phyloP scores from a whole-genome alignment of 2,888 invertebrate species.

The Cremastinae sp. region DNA sequence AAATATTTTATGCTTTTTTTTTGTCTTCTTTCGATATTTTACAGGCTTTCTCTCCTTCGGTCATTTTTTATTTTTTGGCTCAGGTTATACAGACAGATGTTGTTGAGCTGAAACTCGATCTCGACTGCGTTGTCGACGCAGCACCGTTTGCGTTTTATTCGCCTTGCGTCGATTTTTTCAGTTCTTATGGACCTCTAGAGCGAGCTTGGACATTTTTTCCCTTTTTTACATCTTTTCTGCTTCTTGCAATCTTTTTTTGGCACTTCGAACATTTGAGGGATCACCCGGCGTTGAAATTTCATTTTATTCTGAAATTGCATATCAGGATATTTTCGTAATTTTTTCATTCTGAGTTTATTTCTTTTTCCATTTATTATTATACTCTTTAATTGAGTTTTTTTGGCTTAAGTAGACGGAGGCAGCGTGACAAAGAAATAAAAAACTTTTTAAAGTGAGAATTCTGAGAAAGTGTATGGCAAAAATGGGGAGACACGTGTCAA shows the following conservation, averaged over 20 bases:
- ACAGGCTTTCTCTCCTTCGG: not conserved
- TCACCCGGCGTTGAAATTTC: slow-evolving; percentile 59
- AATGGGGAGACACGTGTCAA: too few species aligned
- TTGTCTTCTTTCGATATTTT: too few species aligned
- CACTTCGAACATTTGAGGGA: slow-evolving; percentile 58
- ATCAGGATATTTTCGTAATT: not conserved
- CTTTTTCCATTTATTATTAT: not conserved
- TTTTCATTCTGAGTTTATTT: not conserved
- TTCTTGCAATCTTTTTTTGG: slow-evolving; percentile 30
- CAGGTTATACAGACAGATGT: too few species aligned
- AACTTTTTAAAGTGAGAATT: too few species aligned
- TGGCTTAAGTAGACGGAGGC: not conserved
- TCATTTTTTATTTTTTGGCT: not conserved
- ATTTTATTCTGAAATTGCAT: slow-evolving; percentile 7
- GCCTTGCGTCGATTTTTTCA: too few species aligned
- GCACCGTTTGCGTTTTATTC: too few species aligned
- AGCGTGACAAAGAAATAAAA: not conserved
- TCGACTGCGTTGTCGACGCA: too few species aligned
- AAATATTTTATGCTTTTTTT: too few species aligned
- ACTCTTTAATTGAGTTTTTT: not conserved
- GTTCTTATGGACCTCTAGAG: too few species aligned
- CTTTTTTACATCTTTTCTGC: slow-evolving; percentile 19
- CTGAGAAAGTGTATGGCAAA: too few species aligned
- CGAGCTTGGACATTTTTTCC: not conserved
- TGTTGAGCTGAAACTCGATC: too few species aligned